These are phyloP conservation scores for Pyrocephalus nanus DNA, from an alignment of 2,797 vertebrate species.

Conservation along the genomic window DNA sequence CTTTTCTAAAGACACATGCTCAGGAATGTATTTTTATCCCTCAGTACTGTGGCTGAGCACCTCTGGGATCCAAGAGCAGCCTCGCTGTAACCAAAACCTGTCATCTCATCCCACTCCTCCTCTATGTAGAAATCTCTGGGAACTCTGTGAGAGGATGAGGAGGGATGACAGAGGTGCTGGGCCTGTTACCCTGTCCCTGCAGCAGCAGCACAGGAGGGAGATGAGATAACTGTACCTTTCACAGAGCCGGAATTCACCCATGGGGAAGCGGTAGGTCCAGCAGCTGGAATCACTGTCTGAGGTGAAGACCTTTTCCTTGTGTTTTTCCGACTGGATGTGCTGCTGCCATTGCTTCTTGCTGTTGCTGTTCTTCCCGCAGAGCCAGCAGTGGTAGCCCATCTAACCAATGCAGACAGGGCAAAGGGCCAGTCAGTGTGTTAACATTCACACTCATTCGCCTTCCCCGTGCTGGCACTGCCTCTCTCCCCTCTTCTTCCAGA, in stretches of 20 bases:
- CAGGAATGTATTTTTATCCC: not conserved
- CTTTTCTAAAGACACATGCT: not conserved
- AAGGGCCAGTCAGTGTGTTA: not conserved
- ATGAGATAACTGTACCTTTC: conserved; percentile 77
- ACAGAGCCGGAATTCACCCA: conserved; percentile 85
- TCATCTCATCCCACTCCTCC: not conserved
- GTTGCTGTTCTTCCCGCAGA: conserved; percentile 96
- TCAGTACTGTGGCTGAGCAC: not conserved
- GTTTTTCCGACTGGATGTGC: conserved; percentile 93
- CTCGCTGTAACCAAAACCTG: not conserved
- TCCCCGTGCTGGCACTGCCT: not conserved
- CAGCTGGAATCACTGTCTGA: conserved; percentile 84
- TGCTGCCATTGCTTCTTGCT: conserved; percentile 97
- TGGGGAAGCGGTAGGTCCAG: conserved; percentile 94
- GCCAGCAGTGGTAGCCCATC: conserved; percentile 90
- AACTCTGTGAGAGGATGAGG: not conserved
- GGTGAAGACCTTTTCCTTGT: conserved; percentile 95
- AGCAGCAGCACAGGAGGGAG: not conserved
- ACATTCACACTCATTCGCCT: not conserved
- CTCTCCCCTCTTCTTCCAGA: not conserved
- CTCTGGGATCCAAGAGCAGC: not conserved
- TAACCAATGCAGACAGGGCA: conserved; percentile 45
- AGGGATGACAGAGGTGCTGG: not conserved
- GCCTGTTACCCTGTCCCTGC: not conserved
- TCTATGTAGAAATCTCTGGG: not conserved